Percentiles rank a stretch among this genome's conserved stretches.
Conservation (phyloP, 2,113 vertebrate genomes). For the Eolophus roseicapilla region DNA sequence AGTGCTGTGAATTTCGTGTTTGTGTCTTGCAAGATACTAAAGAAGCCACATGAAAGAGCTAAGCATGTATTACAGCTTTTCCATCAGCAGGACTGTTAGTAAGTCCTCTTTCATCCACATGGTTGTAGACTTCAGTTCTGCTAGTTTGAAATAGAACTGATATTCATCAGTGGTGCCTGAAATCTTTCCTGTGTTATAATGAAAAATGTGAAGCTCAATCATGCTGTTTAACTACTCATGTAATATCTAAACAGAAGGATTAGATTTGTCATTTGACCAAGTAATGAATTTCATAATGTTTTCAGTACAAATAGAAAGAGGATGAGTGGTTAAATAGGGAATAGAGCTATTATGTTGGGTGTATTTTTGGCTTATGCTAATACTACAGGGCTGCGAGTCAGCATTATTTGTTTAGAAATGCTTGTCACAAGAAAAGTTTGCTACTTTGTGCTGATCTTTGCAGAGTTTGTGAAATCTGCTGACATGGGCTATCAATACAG, state of each 20-base stretch:
- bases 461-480: slow-evolving; percentile 42
- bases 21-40: neutral
- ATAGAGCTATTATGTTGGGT: slow-evolving; percentile 2
- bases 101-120: neutral
- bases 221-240: neutral
- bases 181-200: neutral
- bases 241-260: neutral
- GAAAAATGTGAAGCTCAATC: neutral
- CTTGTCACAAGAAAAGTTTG: slow-evolving; percentile 54
- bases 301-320: slow-evolving; percentile 11
- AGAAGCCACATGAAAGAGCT: neutral
- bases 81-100: neutral
- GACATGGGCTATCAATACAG: slow-evolving; percentile 6
- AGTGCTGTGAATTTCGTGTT: neutral
- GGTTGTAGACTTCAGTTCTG: neutral
- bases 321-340: slow-evolving; percentile 26
- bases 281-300: neutral
- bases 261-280: neutral
- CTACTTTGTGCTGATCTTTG: slow-evolving; percentile 53
- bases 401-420: slow-evolving; percentile 54
- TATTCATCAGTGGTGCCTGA: neutral
- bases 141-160: neutral
- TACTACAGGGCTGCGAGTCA: slow-evolving; percentile 6
- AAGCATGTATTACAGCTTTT: neutral
- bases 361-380: slow-evolving; percentile 25